Percentiles rank a stretch among this genome's conserved stretches.
Evolutionary conservation across 2,888 invertebrate genomes (phyloP).

Genomic region (Auanema freiburgensis): DNA sequence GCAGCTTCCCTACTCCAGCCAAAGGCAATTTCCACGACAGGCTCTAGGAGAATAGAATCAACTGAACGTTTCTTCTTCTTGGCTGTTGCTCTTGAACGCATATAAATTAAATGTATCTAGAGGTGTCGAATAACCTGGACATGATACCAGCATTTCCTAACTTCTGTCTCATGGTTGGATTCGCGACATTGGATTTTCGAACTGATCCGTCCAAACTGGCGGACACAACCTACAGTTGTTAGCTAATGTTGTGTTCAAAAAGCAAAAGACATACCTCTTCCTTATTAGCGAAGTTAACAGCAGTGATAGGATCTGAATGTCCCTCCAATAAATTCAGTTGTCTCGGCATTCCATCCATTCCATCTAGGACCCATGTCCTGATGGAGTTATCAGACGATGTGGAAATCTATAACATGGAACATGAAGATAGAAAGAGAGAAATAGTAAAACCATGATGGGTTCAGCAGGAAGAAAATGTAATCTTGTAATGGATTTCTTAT

Average conservation of each 20-base stretch:
- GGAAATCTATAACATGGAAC: constrained; percentile 39
- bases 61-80: constrained; percentile 26
- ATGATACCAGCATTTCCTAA: constrained; percentile 52
- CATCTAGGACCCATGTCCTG: constrained; percentile 76
- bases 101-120: neutral
- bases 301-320: constrained; percentile 65
- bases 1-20: constrained; percentile 53
- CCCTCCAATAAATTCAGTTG: constrained; percentile 65
- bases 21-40: constrained; percentile 53
- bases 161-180: constrained; percentile 45
- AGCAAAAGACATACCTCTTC: constrained; percentile 20
- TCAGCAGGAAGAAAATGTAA: constrained; percentile 83
- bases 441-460: constrained; percentile 76
- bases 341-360: constrained; percentile 76
- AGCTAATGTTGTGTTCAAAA: neutral
- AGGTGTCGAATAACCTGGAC: constrained; percentile 28
- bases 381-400: constrained; percentile 59
- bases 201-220: constrained; percentile 56
- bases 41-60: constrained; percentile 31
- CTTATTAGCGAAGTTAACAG: constrained; percentile 28
- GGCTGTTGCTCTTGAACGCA: constrained; percentile 32
- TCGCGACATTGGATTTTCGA: constrained; percentile 46
- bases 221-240: constrained; percentile 31
- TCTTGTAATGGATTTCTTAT: constrained; percentile 77
- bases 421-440: neutral